Conservation (phyloP, 2,797 vertebrate species). For the Pseudochirops cupreus region DNA sequence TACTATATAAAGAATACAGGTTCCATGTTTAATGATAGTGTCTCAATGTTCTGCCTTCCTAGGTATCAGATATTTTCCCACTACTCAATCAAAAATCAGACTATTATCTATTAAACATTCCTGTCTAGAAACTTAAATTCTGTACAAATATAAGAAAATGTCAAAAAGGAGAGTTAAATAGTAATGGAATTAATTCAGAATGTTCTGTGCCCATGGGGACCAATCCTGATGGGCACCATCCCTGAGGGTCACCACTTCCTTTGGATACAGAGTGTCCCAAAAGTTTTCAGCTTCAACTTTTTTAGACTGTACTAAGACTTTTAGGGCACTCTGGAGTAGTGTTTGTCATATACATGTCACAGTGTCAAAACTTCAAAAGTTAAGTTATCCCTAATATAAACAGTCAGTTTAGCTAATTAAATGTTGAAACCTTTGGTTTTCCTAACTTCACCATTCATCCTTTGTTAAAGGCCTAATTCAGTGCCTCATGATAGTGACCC, state of each 20-base stretch:
- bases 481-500: neutral
- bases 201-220: neutral
- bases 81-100: neutral
- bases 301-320: neutral
- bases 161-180: neutral
- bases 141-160: neutral
- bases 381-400: neutral
- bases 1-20: neutral
- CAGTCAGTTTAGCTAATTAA: neutral
- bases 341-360: neutral
- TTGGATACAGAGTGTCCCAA: neutral
- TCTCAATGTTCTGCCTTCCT: neutral
- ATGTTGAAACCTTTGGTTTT: neutral
- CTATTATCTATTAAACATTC: neutral
- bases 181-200: neutral
- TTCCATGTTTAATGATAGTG: neutral
- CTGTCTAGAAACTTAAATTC: neutral
- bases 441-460: neutral
- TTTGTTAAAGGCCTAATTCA: neutral
- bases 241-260: neutral
- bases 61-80: neutral
- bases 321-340: neutral
- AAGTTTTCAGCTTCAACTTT: neutral
- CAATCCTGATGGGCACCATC: neutral
- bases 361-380: neutral